Percentiles rank a stretch among this genome's conserved stretches.
phyloP scores from a whole-genome alignment of 2,888 invertebrate genomes.

The Limnephilus marmoratus region DNA sequence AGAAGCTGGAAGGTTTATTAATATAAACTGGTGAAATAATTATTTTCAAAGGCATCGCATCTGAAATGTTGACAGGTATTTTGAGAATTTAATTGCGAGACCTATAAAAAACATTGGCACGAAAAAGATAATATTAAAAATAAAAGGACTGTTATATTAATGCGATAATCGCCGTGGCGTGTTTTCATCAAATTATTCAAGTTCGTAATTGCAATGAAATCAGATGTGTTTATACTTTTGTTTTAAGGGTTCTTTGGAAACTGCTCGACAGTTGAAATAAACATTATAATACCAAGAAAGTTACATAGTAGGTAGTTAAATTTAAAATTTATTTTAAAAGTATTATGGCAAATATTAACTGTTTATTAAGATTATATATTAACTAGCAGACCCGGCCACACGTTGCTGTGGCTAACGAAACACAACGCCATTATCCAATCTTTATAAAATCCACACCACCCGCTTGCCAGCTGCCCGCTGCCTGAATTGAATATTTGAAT shows the following conservation, averaged over 20 bases:
- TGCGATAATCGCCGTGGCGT: neutral
- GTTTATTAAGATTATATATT: too few relatives aligned
- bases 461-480: too few relatives aligned
- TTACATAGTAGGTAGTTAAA: too few relatives aligned
- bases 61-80: neutral
- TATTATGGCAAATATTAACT: too few relatives aligned
- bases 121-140: neutral
- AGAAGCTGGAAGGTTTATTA: neutral
- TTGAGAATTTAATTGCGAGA: neutral
- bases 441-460: too few relatives aligned
- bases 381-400: too few relatives aligned
- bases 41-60: neutral
- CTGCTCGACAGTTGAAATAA: neutral
- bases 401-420: too few relatives aligned
- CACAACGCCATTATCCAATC: too few relatives aligned
- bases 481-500: too few relatives aligned
- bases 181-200: neutral
- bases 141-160: neutral
- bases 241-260: neutral
- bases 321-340: too few relatives aligned
- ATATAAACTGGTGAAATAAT: neutral
- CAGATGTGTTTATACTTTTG: too few relatives aligned
- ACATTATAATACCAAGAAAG: too few relatives aligned
- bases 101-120: neutral
- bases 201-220: neutral